phyloP scores from a whole-genome alignment of 1,140 invertebrate species.

The Littorina saxatilis region DNA sequence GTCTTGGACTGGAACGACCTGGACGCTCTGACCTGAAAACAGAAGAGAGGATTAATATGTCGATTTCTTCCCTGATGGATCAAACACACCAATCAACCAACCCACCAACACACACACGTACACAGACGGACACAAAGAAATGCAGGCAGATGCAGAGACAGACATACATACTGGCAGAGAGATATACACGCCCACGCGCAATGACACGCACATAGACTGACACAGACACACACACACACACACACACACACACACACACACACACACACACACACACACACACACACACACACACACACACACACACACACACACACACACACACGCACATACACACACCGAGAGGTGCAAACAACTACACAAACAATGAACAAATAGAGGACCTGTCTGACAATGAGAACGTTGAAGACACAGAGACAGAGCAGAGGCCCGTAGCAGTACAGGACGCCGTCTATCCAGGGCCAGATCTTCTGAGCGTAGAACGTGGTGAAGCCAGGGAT shows the following conservation, averaged over 20 bases:
- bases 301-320: conserved; percentile 20
- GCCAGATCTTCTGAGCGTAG: conserved; percentile 31
- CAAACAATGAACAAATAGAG: neutral
- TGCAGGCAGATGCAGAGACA: no score
- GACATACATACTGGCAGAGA: no score
- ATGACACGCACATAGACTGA: no score
- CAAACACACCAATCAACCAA: neutral
- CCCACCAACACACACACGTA: no score
- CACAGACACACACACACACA: no score
- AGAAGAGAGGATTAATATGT: neutral
- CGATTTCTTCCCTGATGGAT: neutral
- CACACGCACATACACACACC: no score
- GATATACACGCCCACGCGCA: no score
- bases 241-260: neutral
- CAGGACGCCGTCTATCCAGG: conserved; percentile 33
- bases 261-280: neutral
- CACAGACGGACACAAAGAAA: neutral
- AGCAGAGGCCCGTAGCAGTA: conserved; percentile 34
- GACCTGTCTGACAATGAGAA: conserved; percentile 25
- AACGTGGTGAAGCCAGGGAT: neutral
- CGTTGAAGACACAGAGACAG: conserved; percentile 24
- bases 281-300: neutral
- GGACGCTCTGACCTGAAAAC: neutral
- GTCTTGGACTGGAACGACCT: neutral
- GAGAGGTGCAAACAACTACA: no score